Conservation (phyloP, 2,113 vertebrate genomes). For the Albula goreensis region DNA sequence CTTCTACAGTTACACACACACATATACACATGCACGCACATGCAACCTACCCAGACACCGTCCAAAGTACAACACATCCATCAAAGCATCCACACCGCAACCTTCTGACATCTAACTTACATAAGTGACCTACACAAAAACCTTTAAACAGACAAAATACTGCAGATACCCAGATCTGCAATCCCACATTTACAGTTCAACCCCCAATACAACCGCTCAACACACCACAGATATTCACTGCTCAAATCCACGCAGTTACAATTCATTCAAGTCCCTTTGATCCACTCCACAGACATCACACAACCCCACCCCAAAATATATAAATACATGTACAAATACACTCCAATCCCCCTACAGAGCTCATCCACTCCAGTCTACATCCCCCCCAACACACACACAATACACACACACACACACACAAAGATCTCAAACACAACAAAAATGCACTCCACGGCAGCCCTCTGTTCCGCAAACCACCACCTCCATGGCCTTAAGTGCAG, state of each 20-base stretch:
- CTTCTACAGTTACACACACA: constrained; percentile 9
- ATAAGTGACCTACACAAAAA: too few relatives aligned
- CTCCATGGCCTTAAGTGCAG: background rate
- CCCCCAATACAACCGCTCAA: too few relatives aligned
- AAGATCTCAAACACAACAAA: background rate
- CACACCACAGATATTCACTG: too few relatives aligned
- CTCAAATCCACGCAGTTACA: too few relatives aligned
- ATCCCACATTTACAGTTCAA: too few relatives aligned
- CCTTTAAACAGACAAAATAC: too few relatives aligned
- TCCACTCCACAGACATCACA: too few relatives aligned
- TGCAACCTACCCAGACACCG: background rate
- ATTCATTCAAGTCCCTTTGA: too few relatives aligned
- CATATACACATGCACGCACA: background rate
- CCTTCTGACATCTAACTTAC: too few relatives aligned
- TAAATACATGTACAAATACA: constrained; percentile 32
- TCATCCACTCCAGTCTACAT: too few relatives aligned
- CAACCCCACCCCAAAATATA: background rate
- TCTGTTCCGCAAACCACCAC: background rate
- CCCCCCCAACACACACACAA: background rate
- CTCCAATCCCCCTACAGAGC: background rate
- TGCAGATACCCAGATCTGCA: too few relatives aligned
- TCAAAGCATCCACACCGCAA: too few relatives aligned
- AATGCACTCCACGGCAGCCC: background rate
- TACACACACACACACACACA: background rate
- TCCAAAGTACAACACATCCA: background rate